Base-by-base conservation (phyloP, 2,797 vertebrate genomes). In the Siniperca undulata region DNA sequence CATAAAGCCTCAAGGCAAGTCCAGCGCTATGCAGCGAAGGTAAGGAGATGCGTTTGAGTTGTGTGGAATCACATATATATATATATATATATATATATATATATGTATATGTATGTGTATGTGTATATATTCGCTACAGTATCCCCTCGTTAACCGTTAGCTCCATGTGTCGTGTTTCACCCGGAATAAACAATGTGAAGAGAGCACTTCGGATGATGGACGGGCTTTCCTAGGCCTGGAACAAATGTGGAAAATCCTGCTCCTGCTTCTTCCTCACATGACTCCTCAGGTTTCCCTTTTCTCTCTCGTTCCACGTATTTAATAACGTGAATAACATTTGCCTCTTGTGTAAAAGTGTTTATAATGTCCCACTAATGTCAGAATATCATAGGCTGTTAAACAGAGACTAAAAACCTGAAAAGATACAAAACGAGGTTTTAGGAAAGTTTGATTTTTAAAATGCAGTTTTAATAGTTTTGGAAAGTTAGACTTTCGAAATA, bases 21-120 rank as follows among this genome's bases (percentile, higher is more conserved):
- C 72, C 44, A 3, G 72, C 50, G 69, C 48, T 30, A 93, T 93
- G 92, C 73, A 86, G 34, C 62, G 0, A 75, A 89, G 93, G 93
- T 94, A 91, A 89, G 93, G 67, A 12, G 50, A 30, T 4, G 0
- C 1, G 2, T 38, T 75, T 64, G 34, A 34, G 9, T 3, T 16
- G 11, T 52, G 16, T n/a, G 5, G 2, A 5, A 2, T 52, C 16
- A 2, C 1, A 3, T 24, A n/a, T n/a, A n/a, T n/a, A n/a, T n/a
- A n/a, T n/a, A n/a, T n/a, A n/a, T n/a, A n/a, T n/a, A n/a, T n/a
- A n/a, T n/a, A n/a, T n/a, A n/a, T n/a, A n/a, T n/a, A n/a, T n/a
- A n/a, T n/a, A n/a, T n/a, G n/a, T n/a, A n/a, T n/a, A n/a, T n/a
- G n/a, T n/a, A n/a, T n/a, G n/a, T n/a, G n/a, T n/a, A n/a, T n/a